A percentile compares a stretch with the other conserved stretches of the same genome.
phyloP scores from a whole-genome alignment of 1,140 invertebrate genomes.

The Tetramorium simillimum region DNA sequence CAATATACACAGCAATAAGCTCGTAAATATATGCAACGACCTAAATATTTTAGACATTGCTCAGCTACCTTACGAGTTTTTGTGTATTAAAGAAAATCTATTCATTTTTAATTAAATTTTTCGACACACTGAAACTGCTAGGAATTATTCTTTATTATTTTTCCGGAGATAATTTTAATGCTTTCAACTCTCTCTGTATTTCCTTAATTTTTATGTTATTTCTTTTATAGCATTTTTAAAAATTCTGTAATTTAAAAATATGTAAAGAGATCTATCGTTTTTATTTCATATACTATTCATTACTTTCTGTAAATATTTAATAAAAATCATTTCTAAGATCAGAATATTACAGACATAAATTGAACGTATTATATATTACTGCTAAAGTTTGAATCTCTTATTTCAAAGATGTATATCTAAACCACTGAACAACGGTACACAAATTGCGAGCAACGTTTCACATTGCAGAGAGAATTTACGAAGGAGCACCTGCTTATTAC shows the following conservation, averaged over 20 bases:
- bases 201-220: background rate
- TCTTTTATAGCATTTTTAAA: background rate
- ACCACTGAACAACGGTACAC: background rate
- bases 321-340: background rate
- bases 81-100: background rate
- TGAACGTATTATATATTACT: background rate
- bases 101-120: background rate
- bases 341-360: background rate
- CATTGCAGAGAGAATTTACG: conserved; percentile 56
- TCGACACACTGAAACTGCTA: background rate
- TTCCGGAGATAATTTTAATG: background rate
- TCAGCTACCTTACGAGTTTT: background rate
- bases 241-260: background rate
- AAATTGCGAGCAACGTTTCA: background rate
- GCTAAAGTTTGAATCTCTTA: conserved; percentile 7
- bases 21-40: background rate
- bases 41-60: background rate
- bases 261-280: background rate
- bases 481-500: conserved; percentile 49
- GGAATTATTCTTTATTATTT: background rate
- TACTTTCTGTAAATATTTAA: background rate
- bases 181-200: background rate
- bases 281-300: background rate
- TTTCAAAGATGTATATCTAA: background rate
- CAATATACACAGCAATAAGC: background rate